Conservation (phyloP, 2,113 vertebrate genomes). For the Lepus europaeus region DNA sequence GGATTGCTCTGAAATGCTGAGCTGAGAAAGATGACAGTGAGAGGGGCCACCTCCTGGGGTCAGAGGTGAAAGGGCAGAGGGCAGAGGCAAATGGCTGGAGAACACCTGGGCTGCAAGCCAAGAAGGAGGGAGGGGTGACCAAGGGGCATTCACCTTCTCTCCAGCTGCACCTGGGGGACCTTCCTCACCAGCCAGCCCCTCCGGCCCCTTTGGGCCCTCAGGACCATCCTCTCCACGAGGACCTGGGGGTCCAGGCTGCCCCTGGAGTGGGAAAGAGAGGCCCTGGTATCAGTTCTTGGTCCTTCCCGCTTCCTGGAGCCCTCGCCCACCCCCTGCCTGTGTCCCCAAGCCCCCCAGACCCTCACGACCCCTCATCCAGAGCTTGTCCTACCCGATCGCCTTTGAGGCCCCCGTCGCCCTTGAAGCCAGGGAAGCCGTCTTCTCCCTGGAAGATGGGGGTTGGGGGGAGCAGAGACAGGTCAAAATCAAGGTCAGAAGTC, state of each 20-base stretch:
- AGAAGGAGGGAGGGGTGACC: too few relatives aligned
- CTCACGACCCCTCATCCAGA: rapidly evolving
- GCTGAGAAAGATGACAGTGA: rapidly evolving
- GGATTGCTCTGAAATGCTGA: not conserved
- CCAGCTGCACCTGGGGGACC: conserved; percentile 90
- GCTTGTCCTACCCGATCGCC: conserved; percentile 92
- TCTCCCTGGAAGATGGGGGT: conserved; percentile 89
- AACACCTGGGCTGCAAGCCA: not conserved
- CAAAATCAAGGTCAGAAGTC: not conserved
- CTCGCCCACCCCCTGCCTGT: too few relatives aligned
- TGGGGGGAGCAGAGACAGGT: not conserved
- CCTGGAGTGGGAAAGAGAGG: conserved; percentile 83
- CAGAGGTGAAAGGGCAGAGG: rapidly evolving
- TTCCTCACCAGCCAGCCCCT: conserved; percentile 88
- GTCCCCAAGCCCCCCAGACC: not conserved
- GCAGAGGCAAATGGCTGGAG: not conserved
- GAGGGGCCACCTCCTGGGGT: not conserved
- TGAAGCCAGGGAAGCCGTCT: conserved; percentile 95
- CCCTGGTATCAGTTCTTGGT: not conserved
- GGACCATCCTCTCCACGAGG: conserved; percentile 93
- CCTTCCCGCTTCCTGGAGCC: not conserved
- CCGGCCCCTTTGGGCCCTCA: conserved; percentile 93
- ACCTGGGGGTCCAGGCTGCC: conserved; percentile 89
- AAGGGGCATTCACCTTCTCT: conserved; percentile 91
- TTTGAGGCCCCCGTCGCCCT: conserved; percentile 94